Conservation (phyloP, 2,888 invertebrate genomes). For the Hyalella azteca region DNA sequence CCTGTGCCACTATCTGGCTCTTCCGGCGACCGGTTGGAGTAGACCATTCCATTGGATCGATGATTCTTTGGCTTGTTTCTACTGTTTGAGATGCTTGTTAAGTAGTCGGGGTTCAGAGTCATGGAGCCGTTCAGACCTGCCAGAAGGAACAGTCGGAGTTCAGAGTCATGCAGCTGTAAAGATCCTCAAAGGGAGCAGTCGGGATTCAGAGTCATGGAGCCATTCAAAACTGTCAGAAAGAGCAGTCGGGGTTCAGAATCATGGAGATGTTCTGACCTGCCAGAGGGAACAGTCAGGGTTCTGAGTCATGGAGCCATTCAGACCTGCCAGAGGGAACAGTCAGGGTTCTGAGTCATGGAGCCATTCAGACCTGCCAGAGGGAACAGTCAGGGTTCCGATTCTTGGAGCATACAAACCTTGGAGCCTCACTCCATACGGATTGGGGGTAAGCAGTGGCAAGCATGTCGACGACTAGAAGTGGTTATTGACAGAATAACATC, state of each 20-base stretch:
- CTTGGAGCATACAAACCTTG: no score
- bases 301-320: slow-evolving; percentile 47
- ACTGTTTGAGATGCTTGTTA: slow-evolving; percentile 36
- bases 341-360: no score
- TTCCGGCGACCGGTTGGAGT: slow-evolving; percentile 33
- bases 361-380: no score
- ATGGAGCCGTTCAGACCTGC: slow-evolving; percentile 45
- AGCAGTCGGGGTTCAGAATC: slow-evolving; percentile 39
- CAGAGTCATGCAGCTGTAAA: no score
- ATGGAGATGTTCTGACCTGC: slow-evolving; percentile 45
- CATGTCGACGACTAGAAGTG: no score
- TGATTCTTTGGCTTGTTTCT: slow-evolving; percentile 6
- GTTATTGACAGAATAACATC: no score
- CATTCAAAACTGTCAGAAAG: slow-evolving; percentile 40
- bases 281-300: slow-evolving; percentile 39
- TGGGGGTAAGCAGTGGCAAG: no score
- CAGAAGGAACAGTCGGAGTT: no score
- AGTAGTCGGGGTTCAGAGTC: slow-evolving; percentile 40
- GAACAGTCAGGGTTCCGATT: no score
- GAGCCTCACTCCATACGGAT: no score
- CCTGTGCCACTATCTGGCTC: slow-evolving; percentile 26
- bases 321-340: slow-evolving; percentile 39
- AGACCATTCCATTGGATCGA: slow-evolving; percentile 25
- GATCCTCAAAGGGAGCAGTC: no score
- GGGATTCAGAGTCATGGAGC: no score